Conservation (phyloP, 2,797 vertebrate species). For the Macropodus opercularis region DNA sequence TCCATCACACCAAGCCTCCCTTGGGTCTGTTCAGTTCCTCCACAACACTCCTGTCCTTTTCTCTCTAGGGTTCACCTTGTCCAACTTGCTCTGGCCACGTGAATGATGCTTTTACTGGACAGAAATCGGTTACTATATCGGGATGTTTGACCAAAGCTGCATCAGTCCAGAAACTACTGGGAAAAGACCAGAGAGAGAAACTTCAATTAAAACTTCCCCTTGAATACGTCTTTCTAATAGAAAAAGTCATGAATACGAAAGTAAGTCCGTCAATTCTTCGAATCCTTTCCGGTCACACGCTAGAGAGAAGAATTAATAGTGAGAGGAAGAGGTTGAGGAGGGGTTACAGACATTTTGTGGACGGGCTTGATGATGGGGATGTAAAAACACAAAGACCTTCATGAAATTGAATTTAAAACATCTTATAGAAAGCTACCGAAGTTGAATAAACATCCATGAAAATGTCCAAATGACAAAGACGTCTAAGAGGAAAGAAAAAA, state of each 20-base stretch:
- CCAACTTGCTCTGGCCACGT: conserved; percentile 11
- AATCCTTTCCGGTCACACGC: conserved; percentile 29
- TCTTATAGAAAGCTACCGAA: not conserved
- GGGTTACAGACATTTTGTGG: conserved; percentile 8
- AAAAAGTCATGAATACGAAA: conserved; percentile 67
- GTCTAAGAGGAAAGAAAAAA: not conserved
- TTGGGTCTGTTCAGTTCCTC: not conserved
- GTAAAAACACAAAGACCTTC: not conserved
- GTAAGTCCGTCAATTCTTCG: conserved; percentile 44
- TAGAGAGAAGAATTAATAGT: conserved; percentile 9
- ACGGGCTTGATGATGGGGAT: not conserved
- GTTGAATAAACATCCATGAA: not conserved
- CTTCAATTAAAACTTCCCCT: conserved; percentile 56
- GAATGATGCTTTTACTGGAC: conserved; percentile 44
- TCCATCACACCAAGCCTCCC: conserved; percentile 8
- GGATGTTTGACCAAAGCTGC: conserved; percentile 17
- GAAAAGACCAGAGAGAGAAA: too few relatives aligned
- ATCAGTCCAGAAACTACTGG: too few relatives aligned
- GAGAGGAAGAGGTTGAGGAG: not conserved
- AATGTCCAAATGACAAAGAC: not conserved
- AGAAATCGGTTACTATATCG: conserved; percentile 17
- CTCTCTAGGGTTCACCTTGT: conserved; percentile 38
- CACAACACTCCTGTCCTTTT: conserved; percentile 33
- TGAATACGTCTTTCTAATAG: conserved; percentile 69
- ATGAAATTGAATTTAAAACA: conserved; percentile 16